A percentile compares a stretch with the other conserved stretches of the same genome.
phyloP scores from a whole-genome alignment of 2,888 invertebrate genomes.

The Cynaeus angustus region DNA sequence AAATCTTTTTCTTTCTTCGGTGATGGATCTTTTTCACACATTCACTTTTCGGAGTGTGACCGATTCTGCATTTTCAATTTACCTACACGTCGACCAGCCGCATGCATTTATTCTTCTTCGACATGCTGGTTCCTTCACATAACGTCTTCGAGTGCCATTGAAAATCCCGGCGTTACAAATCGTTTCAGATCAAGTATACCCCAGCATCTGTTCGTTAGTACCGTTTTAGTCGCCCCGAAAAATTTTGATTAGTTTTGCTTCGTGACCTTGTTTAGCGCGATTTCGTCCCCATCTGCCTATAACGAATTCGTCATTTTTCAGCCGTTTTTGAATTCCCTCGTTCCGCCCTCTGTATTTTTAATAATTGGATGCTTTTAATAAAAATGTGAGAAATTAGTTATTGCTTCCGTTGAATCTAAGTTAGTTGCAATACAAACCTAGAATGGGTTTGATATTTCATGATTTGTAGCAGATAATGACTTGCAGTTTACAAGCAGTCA shows the following conservation, averaged over 20 bases:
- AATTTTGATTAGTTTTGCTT: slow-evolving; percentile 67
- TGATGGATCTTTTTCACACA: background rate
- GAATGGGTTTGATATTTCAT: slow-evolving; percentile 1
- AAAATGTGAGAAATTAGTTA: slow-evolving; percentile 6
- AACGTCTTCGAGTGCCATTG: slow-evolving; percentile 58
- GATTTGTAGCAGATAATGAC: slow-evolving; percentile 35
- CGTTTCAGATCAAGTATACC: slow-evolving; percentile 58
- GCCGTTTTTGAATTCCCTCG: slow-evolving; percentile 19
- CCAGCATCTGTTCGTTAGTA: slow-evolving; percentile 60
- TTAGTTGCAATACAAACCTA: too few species aligned
- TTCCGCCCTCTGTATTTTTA: background rate
- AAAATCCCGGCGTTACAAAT: slow-evolving; percentile 66
- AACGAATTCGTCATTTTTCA: slow-evolving; percentile 64
- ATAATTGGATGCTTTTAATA: background rate
- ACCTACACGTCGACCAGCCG: background rate
- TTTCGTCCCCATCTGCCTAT: slow-evolving; percentile 66
- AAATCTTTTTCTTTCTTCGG: background rate
- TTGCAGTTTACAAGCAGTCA: slow-evolving; percentile 18
- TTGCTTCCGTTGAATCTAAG: too few species aligned
- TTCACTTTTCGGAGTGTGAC: slow-evolving; percentile 4
- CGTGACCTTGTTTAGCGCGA: slow-evolving; percentile 63
- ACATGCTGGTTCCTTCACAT: slow-evolving; percentile 54
- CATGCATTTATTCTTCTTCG: slow-evolving; percentile 18
- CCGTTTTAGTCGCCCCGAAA: slow-evolving; percentile 63
- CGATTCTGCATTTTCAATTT: slow-evolving; percentile 8